Conservation (phyloP, 1,140 invertebrate species). For the Nephotettix cincticeps region DNA sequence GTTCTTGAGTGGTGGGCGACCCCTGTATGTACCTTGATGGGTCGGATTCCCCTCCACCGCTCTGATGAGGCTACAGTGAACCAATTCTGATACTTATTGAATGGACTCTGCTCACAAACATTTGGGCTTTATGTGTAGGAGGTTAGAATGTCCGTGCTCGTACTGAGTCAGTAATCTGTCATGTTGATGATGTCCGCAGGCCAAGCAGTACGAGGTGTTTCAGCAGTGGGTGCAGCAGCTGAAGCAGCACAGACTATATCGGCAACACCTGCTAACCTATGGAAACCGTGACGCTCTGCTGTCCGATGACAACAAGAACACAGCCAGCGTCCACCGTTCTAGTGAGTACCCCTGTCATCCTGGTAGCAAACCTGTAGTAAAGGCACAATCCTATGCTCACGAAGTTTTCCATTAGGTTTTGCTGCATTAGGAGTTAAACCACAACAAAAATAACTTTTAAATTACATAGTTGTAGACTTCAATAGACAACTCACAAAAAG, state of each 20-base stretch:
- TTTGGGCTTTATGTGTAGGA: too few relatives aligned
- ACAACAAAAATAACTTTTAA: too few relatives aligned
- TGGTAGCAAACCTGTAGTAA: too few relatives aligned
- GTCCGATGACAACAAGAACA: slow-evolving; percentile 15
- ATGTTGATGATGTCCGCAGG: slow-evolving; percentile 48
- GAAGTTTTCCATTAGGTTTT: too few relatives aligned
- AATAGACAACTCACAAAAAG: too few relatives aligned
- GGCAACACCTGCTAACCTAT: slow-evolving; percentile 73
- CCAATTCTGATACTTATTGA: background rate
- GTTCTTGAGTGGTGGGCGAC: background rate
- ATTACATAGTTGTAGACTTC: too few relatives aligned
- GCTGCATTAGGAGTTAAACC: too few relatives aligned
- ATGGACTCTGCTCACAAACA: too few relatives aligned
- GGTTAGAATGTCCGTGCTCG: slow-evolving; percentile 1
- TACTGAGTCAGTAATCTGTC: background rate
- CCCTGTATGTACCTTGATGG: background rate
- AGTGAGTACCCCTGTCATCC: slow-evolving; percentile 1
- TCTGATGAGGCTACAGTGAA: background rate
- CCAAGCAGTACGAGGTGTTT: slow-evolving; percentile 70
- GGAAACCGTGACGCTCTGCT: slow-evolving; percentile 46
- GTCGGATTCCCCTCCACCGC: slow-evolving; percentile 3
- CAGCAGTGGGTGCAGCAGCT: slow-evolving; percentile 72
- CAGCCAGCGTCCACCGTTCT: background rate
- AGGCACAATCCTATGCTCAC: too few relatives aligned
- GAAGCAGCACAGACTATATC: slow-evolving; percentile 74